Evolutionary conservation across 2,113 vertebrate species (phyloP), one percentile per base, ranked within the genome.

Genomic region (Laticauda colubrina): DNA sequence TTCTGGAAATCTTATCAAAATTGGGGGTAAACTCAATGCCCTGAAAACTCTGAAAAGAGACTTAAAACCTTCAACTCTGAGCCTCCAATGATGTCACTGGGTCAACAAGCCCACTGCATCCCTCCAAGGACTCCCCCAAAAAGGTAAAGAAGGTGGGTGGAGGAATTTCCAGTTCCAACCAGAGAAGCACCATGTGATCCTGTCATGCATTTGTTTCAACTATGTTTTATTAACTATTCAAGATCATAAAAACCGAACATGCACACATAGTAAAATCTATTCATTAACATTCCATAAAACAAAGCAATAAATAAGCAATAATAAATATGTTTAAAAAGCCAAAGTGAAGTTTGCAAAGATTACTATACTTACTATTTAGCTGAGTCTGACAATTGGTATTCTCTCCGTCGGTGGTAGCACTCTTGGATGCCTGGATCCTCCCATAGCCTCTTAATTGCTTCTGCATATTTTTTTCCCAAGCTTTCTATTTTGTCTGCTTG

Each of bases 301-400:
- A 81, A 39, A 81, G 69, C 2, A 8, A 2, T 23, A 0, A 51
- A 0, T 11, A 24, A 34, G 6, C 39, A 64, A 23, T 4, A 87
- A 87, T 81, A 51, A 51, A 21, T n/a, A 26, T 0, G 7, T 2
- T 1, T 3, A 89, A 87, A 0, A 1, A 18, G 12, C 9, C 57
- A 23, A 4, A 56, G 18, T 48, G 6, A 34, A 91, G 18, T 11
- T 87, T 24, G 2, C 14, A 7, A 85, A 93, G 86, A 0, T 0
- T 34, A 18, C 6, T 0, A 75, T 57, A 98, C 98, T 98, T 97
- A 98, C 98, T 98, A 98, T 95, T 98, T 98, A 94, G 98, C 97
- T 5, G 98, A 99, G 94, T 98, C 98, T 0, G 98, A 98, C 89
- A 99, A 97, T 96, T 99, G 98, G 92, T 98, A 98, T 86, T 99